Evolutionary conservation across 2,888 invertebrate genomes (phyloP).

Genomic region (Caenorhabditis virilis): DNA sequence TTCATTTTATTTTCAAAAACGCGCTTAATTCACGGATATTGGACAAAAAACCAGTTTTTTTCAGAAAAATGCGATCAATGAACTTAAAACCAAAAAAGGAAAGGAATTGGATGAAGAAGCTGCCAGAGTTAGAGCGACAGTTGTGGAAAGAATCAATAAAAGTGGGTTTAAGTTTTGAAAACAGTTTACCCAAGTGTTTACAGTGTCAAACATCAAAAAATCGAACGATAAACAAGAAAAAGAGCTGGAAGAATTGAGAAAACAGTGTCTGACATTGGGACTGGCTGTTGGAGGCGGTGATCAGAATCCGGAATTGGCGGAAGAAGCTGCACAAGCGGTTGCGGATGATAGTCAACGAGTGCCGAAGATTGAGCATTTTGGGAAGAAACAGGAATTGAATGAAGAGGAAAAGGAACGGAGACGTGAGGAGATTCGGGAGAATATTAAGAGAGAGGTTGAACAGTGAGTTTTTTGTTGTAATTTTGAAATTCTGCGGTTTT

Average conservation of each 20-base stretch:
- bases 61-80: constrained; percentile 45
- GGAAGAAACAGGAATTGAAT: constrained; percentile 15
- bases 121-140: constrained; percentile 16
- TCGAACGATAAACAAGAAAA: constrained; percentile 36
- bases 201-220: constrained; percentile 41
- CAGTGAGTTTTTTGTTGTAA: constrained; percentile 29
- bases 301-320: constrained; percentile 13
- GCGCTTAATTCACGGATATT: background rate
- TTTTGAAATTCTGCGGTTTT: too few relatives aligned
- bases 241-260: constrained; percentile 45
- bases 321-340: constrained; percentile 5
- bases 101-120: constrained; percentile 37
- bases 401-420: constrained; percentile 42
- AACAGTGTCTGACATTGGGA: constrained; percentile 44
- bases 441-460: constrained; percentile 42
- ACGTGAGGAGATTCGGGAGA: constrained; percentile 42
- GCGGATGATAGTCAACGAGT: constrained; percentile 22
- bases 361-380: constrained; percentile 14
- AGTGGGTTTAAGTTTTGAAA: constrained; percentile 11
- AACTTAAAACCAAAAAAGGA: constrained; percentile 40
- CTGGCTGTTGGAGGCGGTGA: constrained; percentile 24
- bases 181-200: constrained; percentile 8
- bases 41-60: constrained; percentile 5
- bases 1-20: background rate
- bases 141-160: constrained; percentile 35